Evolutionary conservation across 92 coral and sea anemone species (phyloP).

Genomic region (Epizoanthus stellaris): DNA sequence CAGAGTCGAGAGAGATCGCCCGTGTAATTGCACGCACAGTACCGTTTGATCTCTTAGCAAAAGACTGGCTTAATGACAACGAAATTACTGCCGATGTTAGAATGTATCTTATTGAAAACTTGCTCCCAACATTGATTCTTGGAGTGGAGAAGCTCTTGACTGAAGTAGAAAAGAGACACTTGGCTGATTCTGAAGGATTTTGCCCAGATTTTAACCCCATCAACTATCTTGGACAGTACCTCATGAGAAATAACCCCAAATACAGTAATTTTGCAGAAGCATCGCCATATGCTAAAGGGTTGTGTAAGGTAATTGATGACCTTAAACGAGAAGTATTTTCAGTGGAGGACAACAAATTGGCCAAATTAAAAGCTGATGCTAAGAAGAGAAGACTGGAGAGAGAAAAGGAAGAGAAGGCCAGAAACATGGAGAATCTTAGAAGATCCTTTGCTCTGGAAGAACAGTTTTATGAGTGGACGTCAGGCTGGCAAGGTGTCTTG

Average conservation of each 20-base stretch:
- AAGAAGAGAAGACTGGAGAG: conserved; percentile 77
- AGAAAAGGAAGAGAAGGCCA: conserved; percentile 79
- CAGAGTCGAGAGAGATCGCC: conserved; percentile 77
- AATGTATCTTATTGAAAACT: conserved; percentile 83
- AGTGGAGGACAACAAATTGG: conserved; percentile 79
- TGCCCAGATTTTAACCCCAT: conserved; percentile 92
- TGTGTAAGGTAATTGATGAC: conserved; percentile 87
- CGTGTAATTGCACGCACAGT: conserved; percentile 80
- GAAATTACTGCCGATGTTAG: conserved; percentile 82
- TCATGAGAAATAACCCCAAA: conserved; percentile 95
- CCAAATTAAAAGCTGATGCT: conserved; percentile 87
- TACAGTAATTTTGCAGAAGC: conserved; percentile 94
- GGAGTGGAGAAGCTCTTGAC: conserved; percentile 91
- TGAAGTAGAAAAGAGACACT: conserved; percentile 80
- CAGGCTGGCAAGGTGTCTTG: conserved; percentile 84
- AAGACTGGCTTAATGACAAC: conserved; percentile 90
- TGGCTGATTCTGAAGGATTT: conserved; percentile 80
- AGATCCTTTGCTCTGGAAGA: conserved; percentile 83
- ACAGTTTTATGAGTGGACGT: conserved; percentile 92
- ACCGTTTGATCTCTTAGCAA: conserved; percentile 89
- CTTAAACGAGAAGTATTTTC: conserved; percentile 86
- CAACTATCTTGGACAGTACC: conserved; percentile 86
- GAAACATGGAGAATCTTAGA: conserved; percentile 73
- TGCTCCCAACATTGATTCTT: conserved; percentile 89
- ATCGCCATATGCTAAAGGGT: conserved; percentile 93